These are phyloP conservation scores for Sinocyclocheilus anshuiensis DNA, from an alignment of 2,113 vertebrate genomes.

Conservation along the genomic window DNA sequence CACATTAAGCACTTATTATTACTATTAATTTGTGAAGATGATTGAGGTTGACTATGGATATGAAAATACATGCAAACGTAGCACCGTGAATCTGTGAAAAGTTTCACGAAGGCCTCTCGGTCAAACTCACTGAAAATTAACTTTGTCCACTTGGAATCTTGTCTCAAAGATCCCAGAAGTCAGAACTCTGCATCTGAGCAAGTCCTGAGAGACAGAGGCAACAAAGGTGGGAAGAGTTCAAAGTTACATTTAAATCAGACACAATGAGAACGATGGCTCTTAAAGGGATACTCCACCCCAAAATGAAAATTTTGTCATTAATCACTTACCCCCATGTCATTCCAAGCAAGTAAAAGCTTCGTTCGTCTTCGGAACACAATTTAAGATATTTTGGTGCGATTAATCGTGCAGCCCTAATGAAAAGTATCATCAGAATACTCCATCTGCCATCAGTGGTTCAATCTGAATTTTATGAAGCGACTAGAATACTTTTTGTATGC, in stretches of 20 bases:
- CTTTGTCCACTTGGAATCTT: constrained; percentile 81
- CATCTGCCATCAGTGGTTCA: no score
- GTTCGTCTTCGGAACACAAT: no score
- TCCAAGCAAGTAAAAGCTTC: no score
- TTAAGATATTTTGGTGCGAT: no score
- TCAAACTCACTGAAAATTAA: constrained; percentile 78
- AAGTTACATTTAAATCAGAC: neutral
- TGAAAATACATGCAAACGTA: neutral
- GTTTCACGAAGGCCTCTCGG: neutral
- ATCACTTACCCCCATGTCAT: no score
- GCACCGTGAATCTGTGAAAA: neutral
- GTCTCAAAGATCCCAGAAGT: constrained; percentile 99
- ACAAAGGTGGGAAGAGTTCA: neutral
- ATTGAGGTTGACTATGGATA: neutral
- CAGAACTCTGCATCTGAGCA: constrained; percentile 96
- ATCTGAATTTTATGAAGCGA: no score
- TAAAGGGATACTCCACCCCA: no score
- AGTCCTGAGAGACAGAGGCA: constrained; percentile 77
- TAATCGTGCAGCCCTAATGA: no score
- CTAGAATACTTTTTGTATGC: no score
- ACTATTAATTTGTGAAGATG: neutral
- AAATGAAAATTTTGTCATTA: no score
- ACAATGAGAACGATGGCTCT: no score
- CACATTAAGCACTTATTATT: neutral
- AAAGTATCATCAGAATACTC: no score